phyloP scores from a whole-genome alignment of 2,113 vertebrate species.

The Misgurnus mizolepis region DNA sequence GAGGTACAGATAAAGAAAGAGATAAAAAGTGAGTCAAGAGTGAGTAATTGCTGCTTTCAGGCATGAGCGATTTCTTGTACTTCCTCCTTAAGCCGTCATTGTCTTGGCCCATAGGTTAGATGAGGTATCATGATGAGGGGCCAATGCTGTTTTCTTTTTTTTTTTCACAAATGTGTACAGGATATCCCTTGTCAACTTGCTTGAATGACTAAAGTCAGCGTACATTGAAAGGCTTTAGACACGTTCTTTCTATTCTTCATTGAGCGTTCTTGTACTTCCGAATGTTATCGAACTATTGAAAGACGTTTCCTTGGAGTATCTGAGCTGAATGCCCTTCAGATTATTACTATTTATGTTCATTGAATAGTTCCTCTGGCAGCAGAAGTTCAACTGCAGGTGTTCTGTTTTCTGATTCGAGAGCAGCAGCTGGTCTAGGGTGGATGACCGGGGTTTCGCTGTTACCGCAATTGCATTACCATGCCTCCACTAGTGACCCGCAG shows the following conservation, averaged over 20 bases:
- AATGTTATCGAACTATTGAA: constrained; percentile 9
- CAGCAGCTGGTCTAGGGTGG: constrained; percentile 62
- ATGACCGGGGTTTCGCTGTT: constrained; percentile 45
- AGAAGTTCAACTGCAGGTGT: constrained; percentile 67
- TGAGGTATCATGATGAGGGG: constrained; percentile 20
- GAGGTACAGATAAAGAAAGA: constrained; percentile 23
- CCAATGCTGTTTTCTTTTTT: background rate
- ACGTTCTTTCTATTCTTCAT: background rate
- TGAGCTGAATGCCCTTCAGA: constrained; percentile 60
- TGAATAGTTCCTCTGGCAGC: constrained; percentile 53
- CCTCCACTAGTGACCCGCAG: constrained; percentile 57
- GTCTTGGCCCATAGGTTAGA: constrained; percentile 24
- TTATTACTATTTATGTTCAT: constrained; percentile 63
- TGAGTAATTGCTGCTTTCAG: constrained; percentile 40
- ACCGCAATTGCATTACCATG: constrained; percentile 58
- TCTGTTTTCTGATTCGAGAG: constrained; percentile 67
- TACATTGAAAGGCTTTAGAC: background rate
- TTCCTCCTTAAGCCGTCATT: constrained; percentile 32
- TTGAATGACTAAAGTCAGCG: too few relatives aligned
- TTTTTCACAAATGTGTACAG: too few relatives aligned
- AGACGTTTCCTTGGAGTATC: constrained; percentile 17
- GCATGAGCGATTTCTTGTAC: constrained; percentile 26
- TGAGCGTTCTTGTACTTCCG: background rate
- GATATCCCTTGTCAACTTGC: too few relatives aligned
- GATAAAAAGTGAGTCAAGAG: constrained; percentile 25